Conservation (phyloP, 2,888 invertebrate species). For the Hybos culiciformis region DNA sequence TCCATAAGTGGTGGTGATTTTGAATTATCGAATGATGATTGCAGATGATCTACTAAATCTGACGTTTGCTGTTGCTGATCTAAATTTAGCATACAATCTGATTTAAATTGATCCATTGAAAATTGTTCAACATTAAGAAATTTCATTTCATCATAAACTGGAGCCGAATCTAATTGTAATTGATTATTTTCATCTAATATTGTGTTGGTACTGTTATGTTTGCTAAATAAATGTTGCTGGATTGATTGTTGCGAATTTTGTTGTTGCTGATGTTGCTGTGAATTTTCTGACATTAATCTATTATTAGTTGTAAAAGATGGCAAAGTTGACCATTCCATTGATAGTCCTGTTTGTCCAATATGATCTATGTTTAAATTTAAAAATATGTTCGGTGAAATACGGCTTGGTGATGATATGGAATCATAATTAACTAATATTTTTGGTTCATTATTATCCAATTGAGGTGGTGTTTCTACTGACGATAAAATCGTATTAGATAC, state of each 20-base stretch:
- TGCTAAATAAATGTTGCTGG: slow-evolving; percentile 3
- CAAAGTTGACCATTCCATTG: slow-evolving; percentile 34
- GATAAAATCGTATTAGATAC: slow-evolving; percentile 27
- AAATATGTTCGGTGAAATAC: slow-evolving; percentile 35
- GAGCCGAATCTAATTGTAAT: slow-evolving; percentile 4
- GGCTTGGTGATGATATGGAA: slow-evolving; percentile 28
- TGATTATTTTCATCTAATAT: slow-evolving; percentile 12
- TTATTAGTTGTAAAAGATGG: slow-evolving; percentile 16
- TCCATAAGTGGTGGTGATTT: slow-evolving; percentile 29
- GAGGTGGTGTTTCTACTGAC: slow-evolving; percentile 31
- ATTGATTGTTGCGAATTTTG: slow-evolving; percentile 10
- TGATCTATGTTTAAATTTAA: slow-evolving; percentile 35
- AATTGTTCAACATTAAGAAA: slow-evolving; percentile 36
- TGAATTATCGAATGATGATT: slow-evolving; percentile 17
- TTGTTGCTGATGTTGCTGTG: slow-evolving; percentile 11
- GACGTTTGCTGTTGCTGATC: slow-evolving; percentile 31
- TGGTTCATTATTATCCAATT: slow-evolving; percentile 20
- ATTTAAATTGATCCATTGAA: slow-evolving; percentile 35
- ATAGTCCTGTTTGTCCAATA: slow-evolving; percentile 28
- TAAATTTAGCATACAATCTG: slow-evolving; percentile 34
- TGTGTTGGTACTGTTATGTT: neutral
- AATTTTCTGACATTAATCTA: neutral
- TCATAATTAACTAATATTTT: slow-evolving; percentile 25
- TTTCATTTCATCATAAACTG: slow-evolving; percentile 35
- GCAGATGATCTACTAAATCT: slow-evolving; percentile 13